Evolutionary conservation across 2,113 vertebrate species (phyloP), one percentile per base, ranked within the genome.

Genomic region (Daphoenositta chrysoptera): DNA sequence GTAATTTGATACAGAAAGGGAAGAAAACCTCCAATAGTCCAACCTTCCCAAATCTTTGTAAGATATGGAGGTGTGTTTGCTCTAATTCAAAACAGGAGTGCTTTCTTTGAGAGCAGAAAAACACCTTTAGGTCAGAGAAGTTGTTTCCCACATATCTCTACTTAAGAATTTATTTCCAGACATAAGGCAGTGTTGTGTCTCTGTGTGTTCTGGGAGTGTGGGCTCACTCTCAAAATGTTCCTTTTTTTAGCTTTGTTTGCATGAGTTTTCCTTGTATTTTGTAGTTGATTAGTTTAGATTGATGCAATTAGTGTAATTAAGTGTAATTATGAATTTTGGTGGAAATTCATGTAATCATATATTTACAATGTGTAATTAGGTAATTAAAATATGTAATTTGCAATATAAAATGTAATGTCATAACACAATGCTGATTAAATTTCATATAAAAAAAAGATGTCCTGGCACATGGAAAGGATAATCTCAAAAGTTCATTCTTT

Each of bases 291-390:
- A 97, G 75, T 91, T 94, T 95, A 90, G 90, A 96, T 93, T 95
- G 96, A 94, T 82, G 89, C 92, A 97, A 97, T 97, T 97, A 96
- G 94, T 87, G 56, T 96, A 97, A 98, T 98, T 97, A 98, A 97
- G 60, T 94, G 94, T 87, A 97, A 97, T 97, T 97, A 97, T 93
- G 95, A 97, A 96, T 98, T 96, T 96, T 97, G 91, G 94, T 96
- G 33, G 51, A 96, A 97, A 97, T 96, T 91, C 88, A 26, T 97
- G 79, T 96, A 97, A 97, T 97, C 91, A 94, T 85, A 89, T 95
- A 95, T 96, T 97, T 98, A 97, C 93, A 97, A 97, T 96, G 81
- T 95, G 45, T 96, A 98, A 98, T 98, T 98, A 97, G 95, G 89
- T 97, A 97, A 98, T 97, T 96, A 87, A 44, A 93, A 95, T 96